A percentile compares a stretch with the other conserved stretches of the same genome.
Conservation (phyloP, 30 jellyfish, hydroid and myxozoan genomes). For the Clytia hemisphaerica region DNA sequence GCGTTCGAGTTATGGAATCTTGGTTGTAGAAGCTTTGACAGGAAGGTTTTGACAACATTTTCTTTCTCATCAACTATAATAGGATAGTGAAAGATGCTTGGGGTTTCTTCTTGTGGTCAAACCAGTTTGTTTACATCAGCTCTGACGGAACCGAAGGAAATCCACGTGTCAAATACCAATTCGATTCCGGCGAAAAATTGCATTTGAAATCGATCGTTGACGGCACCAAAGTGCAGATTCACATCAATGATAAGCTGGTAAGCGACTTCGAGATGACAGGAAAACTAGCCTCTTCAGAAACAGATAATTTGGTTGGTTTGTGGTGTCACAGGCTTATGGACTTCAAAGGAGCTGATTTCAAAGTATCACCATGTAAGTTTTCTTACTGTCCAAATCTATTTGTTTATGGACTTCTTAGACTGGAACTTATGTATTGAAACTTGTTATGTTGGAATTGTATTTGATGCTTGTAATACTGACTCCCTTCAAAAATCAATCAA, state of each 20-base stretch:
- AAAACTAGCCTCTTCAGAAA: slow-evolving; percentile 54
- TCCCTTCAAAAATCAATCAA: too few species aligned
- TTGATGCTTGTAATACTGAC: too few species aligned
- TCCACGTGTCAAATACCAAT: slow-evolving; percentile 38
- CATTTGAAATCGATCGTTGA: slow-evolving; percentile 64
- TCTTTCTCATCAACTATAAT: too few species aligned
- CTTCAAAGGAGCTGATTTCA: slow-evolving; percentile 46
- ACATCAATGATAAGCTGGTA: slow-evolving; percentile 55
- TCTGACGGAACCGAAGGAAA: slow-evolving; percentile 58
- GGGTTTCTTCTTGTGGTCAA: slow-evolving; percentile 94
- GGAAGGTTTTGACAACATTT: too few species aligned
- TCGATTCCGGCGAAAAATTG: slow-evolving; percentile 58
- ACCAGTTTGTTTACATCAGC: slow-evolving; percentile 55
- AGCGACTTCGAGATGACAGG: slow-evolving; percentile 61
- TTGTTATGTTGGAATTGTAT: too few species aligned
- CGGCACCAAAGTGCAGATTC: slow-evolving; percentile 50
- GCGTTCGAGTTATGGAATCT: too few species aligned
- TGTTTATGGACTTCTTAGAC: neutral
- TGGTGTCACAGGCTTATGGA: slow-evolving; percentile 70
- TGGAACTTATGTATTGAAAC: neutral
- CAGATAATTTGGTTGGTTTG: slow-evolving; percentile 80
- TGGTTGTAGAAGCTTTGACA: too few species aligned
- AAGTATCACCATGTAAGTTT: slow-evolving; percentile 52
- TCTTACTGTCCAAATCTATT: neutral
- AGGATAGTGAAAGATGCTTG: slow-evolving; percentile 62